Conservation (phyloP, 1,140 invertebrate species). For the Odontomachus brunneus region DNA sequence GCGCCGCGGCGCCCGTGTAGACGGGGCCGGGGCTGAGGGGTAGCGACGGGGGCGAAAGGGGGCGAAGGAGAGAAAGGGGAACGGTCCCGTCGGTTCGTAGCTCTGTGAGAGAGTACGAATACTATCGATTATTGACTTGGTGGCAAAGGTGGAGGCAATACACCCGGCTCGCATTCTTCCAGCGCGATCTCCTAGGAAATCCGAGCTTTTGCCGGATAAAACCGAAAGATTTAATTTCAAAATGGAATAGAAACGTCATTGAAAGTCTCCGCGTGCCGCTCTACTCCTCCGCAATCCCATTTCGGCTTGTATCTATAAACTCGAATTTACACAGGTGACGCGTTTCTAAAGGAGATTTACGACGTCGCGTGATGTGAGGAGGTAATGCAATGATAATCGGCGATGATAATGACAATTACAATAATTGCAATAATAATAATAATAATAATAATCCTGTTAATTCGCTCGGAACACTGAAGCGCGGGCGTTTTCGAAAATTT, state of each 20-base stretch:
- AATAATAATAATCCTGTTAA: neutral
- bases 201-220: slow-evolving; percentile 72
- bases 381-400: neutral
- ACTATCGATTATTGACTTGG: slow-evolving; percentile 82
- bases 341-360: neutral
- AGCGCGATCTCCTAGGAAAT: slow-evolving; percentile 73
- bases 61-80: slow-evolving; percentile 57
- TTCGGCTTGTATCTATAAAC: no score
- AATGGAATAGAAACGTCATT: slow-evolving; percentile 29
- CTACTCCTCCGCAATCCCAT: no score
- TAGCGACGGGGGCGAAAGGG: slow-evolving; percentile 50
- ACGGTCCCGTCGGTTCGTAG: slow-evolving; percentile 60
- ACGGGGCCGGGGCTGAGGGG: slow-evolving; percentile 40
- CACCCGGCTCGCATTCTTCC: slow-evolving; percentile 51
- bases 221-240: slow-evolving; percentile 75
- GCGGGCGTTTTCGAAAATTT: neutral
- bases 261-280: no score
- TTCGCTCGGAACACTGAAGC: neutral
- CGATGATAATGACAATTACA: no score
- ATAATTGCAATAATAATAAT: neutral
- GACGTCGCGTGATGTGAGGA: neutral
- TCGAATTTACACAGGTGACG: no score
- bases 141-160: slow-evolving; percentile 59
- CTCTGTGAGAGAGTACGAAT: slow-evolving; percentile 56
- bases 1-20: slow-evolving; percentile 47